Evolutionary conservation across 2,113 vertebrate genomes (phyloP).

Genomic region (Catharus minimus): DNA sequence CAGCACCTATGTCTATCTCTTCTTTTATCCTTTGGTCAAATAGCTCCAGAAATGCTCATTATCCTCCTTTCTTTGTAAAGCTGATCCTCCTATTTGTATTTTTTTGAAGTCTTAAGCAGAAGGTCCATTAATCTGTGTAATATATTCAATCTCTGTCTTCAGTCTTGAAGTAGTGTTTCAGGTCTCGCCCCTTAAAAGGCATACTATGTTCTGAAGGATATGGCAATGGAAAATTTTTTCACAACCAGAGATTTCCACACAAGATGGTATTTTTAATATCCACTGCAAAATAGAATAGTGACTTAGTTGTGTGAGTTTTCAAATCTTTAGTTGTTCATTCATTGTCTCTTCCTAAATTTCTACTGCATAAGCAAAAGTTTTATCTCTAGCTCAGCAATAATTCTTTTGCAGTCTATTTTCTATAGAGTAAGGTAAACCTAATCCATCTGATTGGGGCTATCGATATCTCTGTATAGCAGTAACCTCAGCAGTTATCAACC

Average conservation of each 20-base stretch:
- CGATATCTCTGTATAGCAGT: neutral
- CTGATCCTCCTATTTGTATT: neutral
- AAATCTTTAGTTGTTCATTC: neutral
- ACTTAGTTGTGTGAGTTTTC: neutral
- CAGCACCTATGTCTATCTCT: neutral
- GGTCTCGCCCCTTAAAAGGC: neutral
- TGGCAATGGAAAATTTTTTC: neutral
- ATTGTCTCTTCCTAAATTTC: neutral
- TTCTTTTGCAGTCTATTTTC: neutral
- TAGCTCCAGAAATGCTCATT: neutral
- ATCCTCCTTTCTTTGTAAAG: neutral
- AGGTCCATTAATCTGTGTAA: neutral
- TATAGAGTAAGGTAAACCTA: neutral
- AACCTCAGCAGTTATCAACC: neutral
- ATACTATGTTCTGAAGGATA: neutral
- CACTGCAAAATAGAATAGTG: neutral
- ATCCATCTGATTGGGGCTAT: neutral
- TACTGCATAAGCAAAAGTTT: neutral
- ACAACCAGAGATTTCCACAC: neutral
- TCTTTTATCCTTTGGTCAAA: neutral
- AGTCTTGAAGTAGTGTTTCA: neutral
- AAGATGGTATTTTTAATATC: neutral
- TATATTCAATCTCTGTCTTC: neutral
- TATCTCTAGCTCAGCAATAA: neutral
- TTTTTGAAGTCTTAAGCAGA: neutral